These are phyloP conservation scores for Maconellicoccus hirsutus DNA, from an alignment of 1,140 invertebrate species.

Conservation along the genomic window DNA sequence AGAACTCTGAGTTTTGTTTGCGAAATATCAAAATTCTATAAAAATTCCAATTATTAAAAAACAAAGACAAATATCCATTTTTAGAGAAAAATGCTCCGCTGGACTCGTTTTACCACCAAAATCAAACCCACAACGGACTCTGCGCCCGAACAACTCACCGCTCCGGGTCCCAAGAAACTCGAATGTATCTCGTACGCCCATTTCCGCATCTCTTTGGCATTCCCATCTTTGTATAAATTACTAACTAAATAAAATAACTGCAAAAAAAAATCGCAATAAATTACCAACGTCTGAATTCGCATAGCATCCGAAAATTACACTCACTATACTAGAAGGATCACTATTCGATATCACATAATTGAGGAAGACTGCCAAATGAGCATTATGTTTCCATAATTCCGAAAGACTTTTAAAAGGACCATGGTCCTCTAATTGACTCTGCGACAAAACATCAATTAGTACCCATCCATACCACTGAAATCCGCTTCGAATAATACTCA, in stretches of 20 bases:
- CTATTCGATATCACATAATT: conserved; percentile 77
- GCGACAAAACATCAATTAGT: conserved; percentile 26
- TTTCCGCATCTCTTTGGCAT: conserved; percentile 78
- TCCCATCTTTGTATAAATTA: conserved; percentile 70
- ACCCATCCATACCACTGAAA: too few relatives aligned
- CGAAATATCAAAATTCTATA: too few relatives aligned
- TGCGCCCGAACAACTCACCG: conserved; percentile 53
- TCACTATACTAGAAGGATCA: conserved; percentile 65
- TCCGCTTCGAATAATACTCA: too few relatives aligned
- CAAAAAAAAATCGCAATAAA: conserved; percentile 33
- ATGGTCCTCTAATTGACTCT: conserved; percentile 58
- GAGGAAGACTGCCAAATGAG: conserved; percentile 77
- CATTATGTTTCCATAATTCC: conserved; percentile 56
- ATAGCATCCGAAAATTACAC: conserved; percentile 28
- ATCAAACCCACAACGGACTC: too few relatives aligned
- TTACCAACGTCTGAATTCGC: not conserved
- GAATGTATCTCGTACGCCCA: conserved; percentile 98
- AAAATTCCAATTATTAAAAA: too few relatives aligned
- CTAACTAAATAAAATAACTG: conserved; percentile 81
- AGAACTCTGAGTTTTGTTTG: too few relatives aligned
- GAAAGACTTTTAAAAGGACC: conserved; percentile 66
- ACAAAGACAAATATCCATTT: too few relatives aligned
- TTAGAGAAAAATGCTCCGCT: too few relatives aligned
- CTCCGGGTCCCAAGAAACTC: conserved; percentile 82
- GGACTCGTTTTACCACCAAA: too few relatives aligned